Conservation (phyloP, 2,797 vertebrate species). For the Xyrichtys novacula region DNA sequence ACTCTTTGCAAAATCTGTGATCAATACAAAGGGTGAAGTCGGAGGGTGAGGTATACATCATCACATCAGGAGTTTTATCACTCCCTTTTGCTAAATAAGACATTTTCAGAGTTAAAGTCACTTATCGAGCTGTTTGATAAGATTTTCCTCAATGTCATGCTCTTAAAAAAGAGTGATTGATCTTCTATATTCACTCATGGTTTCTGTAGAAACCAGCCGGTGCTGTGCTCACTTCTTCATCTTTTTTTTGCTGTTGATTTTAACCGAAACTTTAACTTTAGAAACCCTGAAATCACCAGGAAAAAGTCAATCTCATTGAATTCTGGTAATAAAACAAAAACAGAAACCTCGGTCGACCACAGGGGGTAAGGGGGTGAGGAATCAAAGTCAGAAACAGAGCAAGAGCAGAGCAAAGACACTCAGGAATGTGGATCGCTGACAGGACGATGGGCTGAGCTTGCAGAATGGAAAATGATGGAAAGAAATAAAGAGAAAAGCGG, state of each 20-base stretch:
- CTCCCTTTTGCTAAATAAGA: too few relatives aligned
- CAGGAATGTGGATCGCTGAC: constrained; percentile 21
- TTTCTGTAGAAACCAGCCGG: background rate
- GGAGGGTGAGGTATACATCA: too few relatives aligned
- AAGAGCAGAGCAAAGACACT: constrained; percentile 14
- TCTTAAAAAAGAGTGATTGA: background rate
- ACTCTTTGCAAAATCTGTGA: too few relatives aligned
- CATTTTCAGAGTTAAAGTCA: too few relatives aligned
- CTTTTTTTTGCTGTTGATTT: background rate
- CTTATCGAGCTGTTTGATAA: too few relatives aligned
- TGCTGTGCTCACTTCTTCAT: background rate
- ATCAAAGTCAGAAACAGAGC: constrained; percentile 25
- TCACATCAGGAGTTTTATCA: too few relatives aligned
- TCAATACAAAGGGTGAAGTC: too few relatives aligned
- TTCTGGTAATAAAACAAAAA: constrained; percentile 1
- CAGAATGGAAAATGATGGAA: constrained; percentile 48
- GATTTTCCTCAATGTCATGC: too few relatives aligned
- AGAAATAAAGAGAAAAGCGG: constrained; percentile 42
- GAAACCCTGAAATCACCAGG: background rate
- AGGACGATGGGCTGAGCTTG: constrained; percentile 24
- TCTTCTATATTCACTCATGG: background rate
- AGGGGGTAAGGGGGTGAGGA: constrained; percentile 1
- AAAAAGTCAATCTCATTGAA: background rate
- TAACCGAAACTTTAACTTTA: background rate
- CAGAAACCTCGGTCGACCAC: background rate